Conservation (phyloP, 2,113 vertebrate genomes). For the Manacus vitellinus region DNA sequence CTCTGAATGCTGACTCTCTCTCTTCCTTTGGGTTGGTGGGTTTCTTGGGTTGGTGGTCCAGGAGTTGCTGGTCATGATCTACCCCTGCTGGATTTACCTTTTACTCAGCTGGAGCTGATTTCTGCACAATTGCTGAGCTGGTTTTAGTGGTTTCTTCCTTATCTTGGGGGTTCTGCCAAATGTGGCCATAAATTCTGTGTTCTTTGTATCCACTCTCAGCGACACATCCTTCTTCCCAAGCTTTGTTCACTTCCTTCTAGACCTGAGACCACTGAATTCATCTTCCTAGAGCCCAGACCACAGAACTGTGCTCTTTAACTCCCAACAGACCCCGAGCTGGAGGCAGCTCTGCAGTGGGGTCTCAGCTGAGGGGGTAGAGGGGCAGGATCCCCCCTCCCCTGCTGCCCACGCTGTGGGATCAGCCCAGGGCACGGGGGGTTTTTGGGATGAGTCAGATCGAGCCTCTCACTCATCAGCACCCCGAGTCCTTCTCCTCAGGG, state of each 20-base stretch:
- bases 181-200: background rate
- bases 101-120: background rate
- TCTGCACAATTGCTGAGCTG: background rate
- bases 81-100: background rate
- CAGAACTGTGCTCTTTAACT: background rate
- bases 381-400: background rate
- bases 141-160: background rate
- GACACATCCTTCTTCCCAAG: background rate
- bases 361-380: background rate
- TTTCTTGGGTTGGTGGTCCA: background rate
- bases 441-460: background rate
- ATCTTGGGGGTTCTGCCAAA: background rate
- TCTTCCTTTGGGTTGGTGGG: accelerated
- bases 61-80: accelerated
- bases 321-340: accelerated
- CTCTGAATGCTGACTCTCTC: accelerated
- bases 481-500: background rate
- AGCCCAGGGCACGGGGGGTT: background rate
- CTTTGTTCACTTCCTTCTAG: background rate
- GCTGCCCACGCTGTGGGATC: background rate
- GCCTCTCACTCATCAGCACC: background rate
- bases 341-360: background rate
- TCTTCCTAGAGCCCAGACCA: background rate
- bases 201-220: accelerated
- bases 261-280: accelerated